Percentiles rank a stretch among this genome's conserved stretches.
phyloP scores from a whole-genome alignment of 1,140 invertebrate species.

The Mizuhopecten yessoensis region DNA sequence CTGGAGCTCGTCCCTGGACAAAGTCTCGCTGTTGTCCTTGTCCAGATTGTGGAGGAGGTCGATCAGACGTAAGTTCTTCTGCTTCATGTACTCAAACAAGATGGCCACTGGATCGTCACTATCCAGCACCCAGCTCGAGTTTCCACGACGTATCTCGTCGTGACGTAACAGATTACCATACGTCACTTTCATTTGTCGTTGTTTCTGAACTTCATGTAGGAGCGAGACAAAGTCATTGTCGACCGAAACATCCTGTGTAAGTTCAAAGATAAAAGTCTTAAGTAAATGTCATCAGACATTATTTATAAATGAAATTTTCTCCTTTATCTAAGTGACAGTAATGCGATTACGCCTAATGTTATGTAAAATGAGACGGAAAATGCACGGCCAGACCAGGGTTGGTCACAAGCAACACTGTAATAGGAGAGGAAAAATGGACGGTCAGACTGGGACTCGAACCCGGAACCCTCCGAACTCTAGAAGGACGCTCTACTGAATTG shows the following conservation, averaged over 20 bases:
- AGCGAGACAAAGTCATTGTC: constrained; percentile 71
- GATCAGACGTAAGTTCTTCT: constrained; percentile 75
- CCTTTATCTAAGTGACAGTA: too few species aligned
- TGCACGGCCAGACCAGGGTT: too few species aligned
- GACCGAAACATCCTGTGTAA: constrained; percentile 72
- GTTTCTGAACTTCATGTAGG: constrained; percentile 64
- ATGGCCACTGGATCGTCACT: constrained; percentile 76
- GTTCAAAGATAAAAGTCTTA: constrained; percentile 38
- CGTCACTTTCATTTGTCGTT: constrained; percentile 63
- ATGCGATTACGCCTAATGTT: too few species aligned
- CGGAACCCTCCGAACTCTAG: too few species aligned
- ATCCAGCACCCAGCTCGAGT: constrained; percentile 67
- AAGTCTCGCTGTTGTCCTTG: constrained; percentile 75
- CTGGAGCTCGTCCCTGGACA: constrained; percentile 73
- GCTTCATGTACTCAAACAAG: constrained; percentile 78
- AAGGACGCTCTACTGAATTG: too few species aligned
- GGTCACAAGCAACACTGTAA: too few species aligned
- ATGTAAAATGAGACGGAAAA: too few species aligned
- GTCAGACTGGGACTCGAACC: too few species aligned
- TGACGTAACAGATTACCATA: constrained; percentile 72
- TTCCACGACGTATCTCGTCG: constrained; percentile 70
- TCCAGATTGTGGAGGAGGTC: constrained; percentile 76
- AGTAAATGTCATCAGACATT: too few species aligned
- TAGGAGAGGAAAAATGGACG: too few species aligned
- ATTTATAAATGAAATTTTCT: too few species aligned